A percentile compares a stretch with the other conserved stretches of the same genome.
These are phyloP conservation scores for Nipponacmea schrenckii DNA, from an alignment of 2,888 invertebrate genomes.

Conservation along the genomic window DNA sequence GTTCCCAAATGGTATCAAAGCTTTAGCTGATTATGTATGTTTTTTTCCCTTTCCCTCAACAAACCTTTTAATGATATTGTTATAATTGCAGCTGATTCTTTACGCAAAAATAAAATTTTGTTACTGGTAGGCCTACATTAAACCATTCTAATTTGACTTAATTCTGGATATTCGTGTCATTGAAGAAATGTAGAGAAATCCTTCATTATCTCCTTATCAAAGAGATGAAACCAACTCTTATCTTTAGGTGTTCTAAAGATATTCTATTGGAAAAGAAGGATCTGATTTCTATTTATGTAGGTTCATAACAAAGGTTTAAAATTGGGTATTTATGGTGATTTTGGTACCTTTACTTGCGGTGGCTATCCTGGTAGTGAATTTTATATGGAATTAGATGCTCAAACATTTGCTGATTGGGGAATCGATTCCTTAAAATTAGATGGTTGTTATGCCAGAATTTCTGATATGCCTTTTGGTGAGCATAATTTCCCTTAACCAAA, in stretches of 20 bases:
- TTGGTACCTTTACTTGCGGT: slow-evolving; percentile 96
- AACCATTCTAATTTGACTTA: no score
- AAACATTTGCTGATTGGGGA: slow-evolving; percentile 91
- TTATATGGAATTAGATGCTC: slow-evolving; percentile 86
- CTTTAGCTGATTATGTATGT: slow-evolving; percentile 89
- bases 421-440: slow-evolving; percentile 97
- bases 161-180: no score
- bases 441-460: slow-evolving; percentile 92
- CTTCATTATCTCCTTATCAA: no score
- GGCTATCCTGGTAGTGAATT: slow-evolving; percentile 95
- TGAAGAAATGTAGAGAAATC: no score
- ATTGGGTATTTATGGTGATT: slow-evolving; percentile 98
- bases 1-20: slow-evolving; percentile 92
- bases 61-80: no score
- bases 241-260: no score
- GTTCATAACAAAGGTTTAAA: slow-evolving; percentile 77
- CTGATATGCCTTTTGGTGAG: slow-evolving; percentile 65
- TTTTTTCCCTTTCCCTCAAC: not conserved
- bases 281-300: slow-evolving; percentile 26
- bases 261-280: no score
- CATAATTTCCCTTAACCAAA: not conserved
- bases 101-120: no score
- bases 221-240: no score
- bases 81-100: no score
- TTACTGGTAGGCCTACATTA: no score